Percentiles rank a stretch among this genome's conserved stretches.
phyloP scores from a whole-genome alignment of 23 tunicate genomes.

The Aplidium turbinatum region DNA sequence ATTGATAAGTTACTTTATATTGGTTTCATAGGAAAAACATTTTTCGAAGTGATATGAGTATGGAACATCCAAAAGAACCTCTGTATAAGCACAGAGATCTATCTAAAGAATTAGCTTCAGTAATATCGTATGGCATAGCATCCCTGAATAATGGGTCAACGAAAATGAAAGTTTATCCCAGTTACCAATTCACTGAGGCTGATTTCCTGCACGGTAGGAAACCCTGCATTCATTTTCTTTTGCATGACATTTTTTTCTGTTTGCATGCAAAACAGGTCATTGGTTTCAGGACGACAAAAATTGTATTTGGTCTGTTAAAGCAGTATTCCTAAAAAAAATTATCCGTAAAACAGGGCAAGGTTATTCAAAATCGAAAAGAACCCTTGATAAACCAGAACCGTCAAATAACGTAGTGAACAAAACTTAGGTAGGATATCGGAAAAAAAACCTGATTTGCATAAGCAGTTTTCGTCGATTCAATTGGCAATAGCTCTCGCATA shows the following conservation, averaged over 20 bases:
- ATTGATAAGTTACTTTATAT: too few relatives aligned
- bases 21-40: too few relatives aligned
- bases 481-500: background rate
- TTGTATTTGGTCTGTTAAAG: too few relatives aligned
- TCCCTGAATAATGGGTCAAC: conserved; percentile 16
- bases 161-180: conserved; percentile 37
- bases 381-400: background rate
- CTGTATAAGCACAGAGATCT: too few relatives aligned
- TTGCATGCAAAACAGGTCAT: too few relatives aligned
- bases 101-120: too few relatives aligned
- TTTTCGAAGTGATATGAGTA: too few relatives aligned
- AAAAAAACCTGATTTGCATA: background rate
- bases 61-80: too few relatives aligned
- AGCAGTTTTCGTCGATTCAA: conserved; percentile 8
- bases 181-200: conserved; percentile 30
- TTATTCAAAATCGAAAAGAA: background rate
- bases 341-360: background rate
- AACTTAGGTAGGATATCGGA: background rate
- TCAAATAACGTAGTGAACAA: background rate
- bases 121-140: too few relatives aligned
- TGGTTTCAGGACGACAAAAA: too few relatives aligned
- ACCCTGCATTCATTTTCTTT: too few relatives aligned
- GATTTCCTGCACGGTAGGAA: conserved; percentile 55
- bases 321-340: background rate
- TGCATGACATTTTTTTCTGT: too few relatives aligned